Base-by-base conservation (phyloP, 2,888 invertebrate species). In the Aphodius sticticus region DNA sequence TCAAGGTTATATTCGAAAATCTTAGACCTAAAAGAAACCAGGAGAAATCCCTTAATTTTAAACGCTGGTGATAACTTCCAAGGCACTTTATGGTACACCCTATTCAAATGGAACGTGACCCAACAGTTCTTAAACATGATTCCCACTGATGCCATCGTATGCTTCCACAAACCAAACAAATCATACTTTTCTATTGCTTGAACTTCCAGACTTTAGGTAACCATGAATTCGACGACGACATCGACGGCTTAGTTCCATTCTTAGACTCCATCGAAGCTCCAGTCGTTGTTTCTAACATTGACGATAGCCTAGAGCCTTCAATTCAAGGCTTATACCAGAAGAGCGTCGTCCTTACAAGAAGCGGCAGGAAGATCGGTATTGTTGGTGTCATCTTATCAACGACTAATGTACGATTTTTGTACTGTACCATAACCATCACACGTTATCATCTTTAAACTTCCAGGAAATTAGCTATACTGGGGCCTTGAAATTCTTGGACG, bases 11-110 rank as follows among this genome's bases (percentile, higher is more conserved):
- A 92, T 83, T 88, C 92, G 26, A 91, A 92, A 76, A 91, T 93
- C 16, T 89, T 89, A 7, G 87, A 88, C 26, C 85, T 92, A 69
- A 85, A 89, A 14, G n/a, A 35, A 0, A 36, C 69, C 0, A 71
- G 76, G 37, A 53, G 38, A 15, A 81, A 81, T 74, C 16, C 81
- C 6, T 76, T 97, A 16, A 92, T 96, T 69, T 88, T 97, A 78
- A 96, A 96, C 86, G 96, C 94, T 0, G 96, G 96, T 0, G 96
- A 96, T 88, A 94, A 94, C 86, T 97, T 93, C 87, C 96, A 96
- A 87, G 96, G 96, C 0, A 96, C 96, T 0, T 90, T 95, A n/a
- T 96, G 95, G 95, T 96, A 96, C 85, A 94, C 93, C 15, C 85
- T 95, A 6, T 91, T 93, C 15, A 92, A 93, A 84, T 95, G 94